These are phyloP conservation scores for Drosophila aldrichi DNA, from an alignment of 2,888 invertebrate species.

Conservation along the genomic window DNA sequence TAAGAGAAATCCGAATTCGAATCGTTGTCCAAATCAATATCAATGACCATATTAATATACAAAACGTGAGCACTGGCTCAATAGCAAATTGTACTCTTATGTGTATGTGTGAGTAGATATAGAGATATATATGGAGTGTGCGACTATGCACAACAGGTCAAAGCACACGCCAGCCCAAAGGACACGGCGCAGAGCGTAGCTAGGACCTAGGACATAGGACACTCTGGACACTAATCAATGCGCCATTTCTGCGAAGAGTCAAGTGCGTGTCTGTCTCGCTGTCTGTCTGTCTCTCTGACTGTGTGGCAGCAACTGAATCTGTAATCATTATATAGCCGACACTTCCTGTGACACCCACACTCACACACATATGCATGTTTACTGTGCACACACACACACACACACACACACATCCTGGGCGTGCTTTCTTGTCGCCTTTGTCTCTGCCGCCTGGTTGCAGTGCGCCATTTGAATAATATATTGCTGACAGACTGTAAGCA, in stretches of 20 bases:
- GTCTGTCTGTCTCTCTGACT: slow-evolving; percentile 13
- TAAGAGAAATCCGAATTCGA: slow-evolving; percentile 18
- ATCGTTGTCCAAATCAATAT: slow-evolving; percentile 49
- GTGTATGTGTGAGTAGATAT: background rate
- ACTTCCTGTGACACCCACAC: slow-evolving; percentile 37
- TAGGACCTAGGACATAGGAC: slow-evolving; percentile 4
- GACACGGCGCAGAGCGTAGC: slow-evolving; percentile 1
- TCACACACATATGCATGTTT: slow-evolving; percentile 23
- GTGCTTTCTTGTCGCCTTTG: slow-evolving; percentile 12
- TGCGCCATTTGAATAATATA: slow-evolving; percentile 72
- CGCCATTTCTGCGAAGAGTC: slow-evolving; percentile 33
- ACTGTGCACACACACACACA: slow-evolving; percentile 29
- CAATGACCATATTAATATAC: slow-evolving; percentile 72
- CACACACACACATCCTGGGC: slow-evolving; percentile 20
- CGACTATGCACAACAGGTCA: slow-evolving; percentile 30
- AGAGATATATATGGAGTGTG: background rate
- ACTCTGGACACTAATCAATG: slow-evolving; percentile 71
- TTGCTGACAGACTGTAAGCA: slow-evolving; percentile 24
- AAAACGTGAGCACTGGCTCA: slow-evolving; percentile 50
- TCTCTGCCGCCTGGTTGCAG: slow-evolving; percentile 55
- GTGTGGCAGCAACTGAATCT: slow-evolving; percentile 42
- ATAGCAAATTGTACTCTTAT: slow-evolving; percentile 29
- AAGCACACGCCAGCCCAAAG: slow-evolving; percentile 18
- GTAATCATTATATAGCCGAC: slow-evolving; percentile 64
- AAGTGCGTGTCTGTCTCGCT: slow-evolving; percentile 44